Conservation (phyloP, 2,113 vertebrate genomes). For the Numenius arquata region DNA sequence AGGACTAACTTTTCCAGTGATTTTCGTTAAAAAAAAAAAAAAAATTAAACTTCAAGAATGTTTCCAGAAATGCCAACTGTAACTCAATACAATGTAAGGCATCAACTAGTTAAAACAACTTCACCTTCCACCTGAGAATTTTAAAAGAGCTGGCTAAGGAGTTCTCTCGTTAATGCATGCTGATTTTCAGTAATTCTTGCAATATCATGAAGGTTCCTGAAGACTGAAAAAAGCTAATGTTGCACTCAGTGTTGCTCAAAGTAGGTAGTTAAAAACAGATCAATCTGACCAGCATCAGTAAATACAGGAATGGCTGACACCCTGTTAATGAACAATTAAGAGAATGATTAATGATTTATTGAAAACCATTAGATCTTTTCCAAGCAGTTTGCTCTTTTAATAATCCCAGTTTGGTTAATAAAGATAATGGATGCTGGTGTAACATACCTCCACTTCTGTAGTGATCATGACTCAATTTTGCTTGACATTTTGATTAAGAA, state of each 20-base stretch:
- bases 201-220: background rate
- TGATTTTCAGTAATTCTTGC: background rate
- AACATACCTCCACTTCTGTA: background rate
- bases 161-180: background rate
- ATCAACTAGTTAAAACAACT: background rate
- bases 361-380: background rate
- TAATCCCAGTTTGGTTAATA: background rate
- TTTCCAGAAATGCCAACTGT: background rate
- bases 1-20: background rate
- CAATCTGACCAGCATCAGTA: background rate
- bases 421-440: background rate
- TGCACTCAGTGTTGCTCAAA: background rate
- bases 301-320: background rate
- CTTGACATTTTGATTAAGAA: constrained; percentile 34
- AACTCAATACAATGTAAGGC: background rate
- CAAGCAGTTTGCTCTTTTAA: background rate
- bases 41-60: background rate
- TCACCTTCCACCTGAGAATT: background rate
- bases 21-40: background rate
- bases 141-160: background rate
- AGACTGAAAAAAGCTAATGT: background rate
- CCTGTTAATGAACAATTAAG: constrained; percentile 7
- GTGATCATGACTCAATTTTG: background rate
- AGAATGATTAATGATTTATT: constrained; percentile 22
- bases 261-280: background rate